Base-by-base conservation (phyloP, 2,888 invertebrate genomes). In the Mystacides longicornis region DNA sequence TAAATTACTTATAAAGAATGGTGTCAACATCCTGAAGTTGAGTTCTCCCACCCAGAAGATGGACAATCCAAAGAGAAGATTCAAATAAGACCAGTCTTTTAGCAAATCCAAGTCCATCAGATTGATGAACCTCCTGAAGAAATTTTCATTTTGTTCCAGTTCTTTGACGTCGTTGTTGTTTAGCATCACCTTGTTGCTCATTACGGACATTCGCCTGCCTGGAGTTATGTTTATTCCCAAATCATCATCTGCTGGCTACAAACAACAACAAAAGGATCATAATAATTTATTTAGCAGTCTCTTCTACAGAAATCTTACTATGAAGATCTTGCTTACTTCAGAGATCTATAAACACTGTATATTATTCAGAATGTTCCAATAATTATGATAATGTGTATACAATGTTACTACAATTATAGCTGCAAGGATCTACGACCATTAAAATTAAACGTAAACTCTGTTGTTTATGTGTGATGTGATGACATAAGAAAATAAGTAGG, bases 41-140 rank as follows among this genome's bases (percentile, higher is more conserved):
- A 86, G 78, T 67, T 86, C 86, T 49, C 86, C 86, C 52, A 85
- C 84, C 73, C 86, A 87, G 71, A 85, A 86, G 42, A 86, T 78
- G 33, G 86, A 85, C 52, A 86, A 72, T 5, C 86, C 87, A 56
- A 86, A 81, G 60, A 86, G 77, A 64, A 87, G 78, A 67, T 87
- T 87, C 66, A 87, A 74, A 71, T 85, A 87, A 54, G 83, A 81
- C 67, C 81, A 82, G 71, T 86, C 86, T 72, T 83, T 85, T 52
- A 87, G 70, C 64, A 87, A 71, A 68, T 84, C 85, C 60, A 87
- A 78, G 67, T 87, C 86, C 80, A 87, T 83, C 23, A 86, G 74
- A 42, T 76, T 77, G 58, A 83, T 80, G 64, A 86, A 81, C 58
- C 75, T 76, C 61, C 69, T 73, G 62, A 80, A 68, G 62, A 78